phyloP scores from a whole-genome alignment of 2,113 vertebrate species.

The Coturnix japonica region DNA sequence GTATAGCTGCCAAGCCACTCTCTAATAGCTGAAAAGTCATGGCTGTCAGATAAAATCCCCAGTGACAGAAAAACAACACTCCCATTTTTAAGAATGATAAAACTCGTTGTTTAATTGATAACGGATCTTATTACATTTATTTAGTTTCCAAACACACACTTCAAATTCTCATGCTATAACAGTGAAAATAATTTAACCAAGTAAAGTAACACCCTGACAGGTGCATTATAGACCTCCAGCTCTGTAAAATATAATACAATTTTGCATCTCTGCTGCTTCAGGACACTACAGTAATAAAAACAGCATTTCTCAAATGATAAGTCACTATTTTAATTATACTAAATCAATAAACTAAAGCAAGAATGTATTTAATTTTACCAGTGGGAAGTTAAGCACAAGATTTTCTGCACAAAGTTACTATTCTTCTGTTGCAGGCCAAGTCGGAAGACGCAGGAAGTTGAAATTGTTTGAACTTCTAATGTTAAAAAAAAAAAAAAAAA shows the following conservation, averaged over 20 bases:
- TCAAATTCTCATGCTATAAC: not conserved
- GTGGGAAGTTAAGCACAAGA: constrained; percentile 41
- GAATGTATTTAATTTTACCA: constrained; percentile 51
- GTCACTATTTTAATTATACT: constrained; percentile 42
- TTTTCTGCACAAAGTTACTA: constrained; percentile 38
- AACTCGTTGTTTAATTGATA: constrained; percentile 6
- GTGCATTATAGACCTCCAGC: not conserved
- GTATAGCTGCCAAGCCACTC: not conserved
- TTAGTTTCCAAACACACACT: constrained; percentile 18
- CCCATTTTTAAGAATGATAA: not conserved
- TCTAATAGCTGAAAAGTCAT: not conserved
- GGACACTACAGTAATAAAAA: constrained; percentile 42
- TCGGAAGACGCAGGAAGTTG: constrained; percentile 23
- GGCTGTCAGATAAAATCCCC: not conserved
- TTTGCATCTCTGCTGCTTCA: constrained; percentile 32
- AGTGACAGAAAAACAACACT: not conserved
- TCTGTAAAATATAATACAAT: not conserved
- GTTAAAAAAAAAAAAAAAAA: not conserved
- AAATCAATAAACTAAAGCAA: constrained; percentile 54
- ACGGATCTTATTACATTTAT: not conserved
- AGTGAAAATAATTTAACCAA: not conserved
- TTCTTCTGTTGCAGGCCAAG: constrained; percentile 3
- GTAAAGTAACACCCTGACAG: constrained; percentile 10
- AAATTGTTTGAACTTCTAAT: not conserved
- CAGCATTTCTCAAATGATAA: constrained; percentile 30